phyloP scores from a whole-genome alignment of 2,888 invertebrate genomes.

The Eupithecia dodoneata region DNA sequence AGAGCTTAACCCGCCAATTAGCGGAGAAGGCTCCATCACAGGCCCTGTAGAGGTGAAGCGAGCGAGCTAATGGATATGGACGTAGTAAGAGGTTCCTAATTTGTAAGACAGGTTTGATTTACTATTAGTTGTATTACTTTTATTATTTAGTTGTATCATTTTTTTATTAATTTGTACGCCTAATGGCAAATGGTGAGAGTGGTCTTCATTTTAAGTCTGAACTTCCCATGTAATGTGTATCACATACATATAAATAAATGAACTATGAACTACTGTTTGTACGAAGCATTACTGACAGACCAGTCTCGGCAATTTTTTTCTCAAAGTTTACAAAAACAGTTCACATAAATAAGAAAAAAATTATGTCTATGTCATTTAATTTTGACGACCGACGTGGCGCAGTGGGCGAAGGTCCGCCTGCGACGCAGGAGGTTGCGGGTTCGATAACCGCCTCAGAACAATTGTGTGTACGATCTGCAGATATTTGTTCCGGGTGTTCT shows the following conservation, averaged over 20 bases:
- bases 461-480: too few species aligned
- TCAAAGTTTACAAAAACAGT: not conserved
- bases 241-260: too few species aligned
- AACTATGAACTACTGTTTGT: not conserved
- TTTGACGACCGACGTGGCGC: too few species aligned
- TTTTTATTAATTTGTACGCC: too few species aligned
- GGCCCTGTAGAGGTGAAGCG: not conserved
- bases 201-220: too few species aligned
- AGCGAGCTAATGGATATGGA: not conserved
- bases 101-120: not conserved
- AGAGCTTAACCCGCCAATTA: conserved; percentile 3
- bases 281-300: not conserved
- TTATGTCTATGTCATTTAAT: too few species aligned
- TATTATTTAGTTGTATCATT: not conserved
- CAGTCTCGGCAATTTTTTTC: not conserved
- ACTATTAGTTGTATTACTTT: not conserved
- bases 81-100: not conserved
- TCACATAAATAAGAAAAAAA: not conserved
- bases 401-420: too few species aligned
- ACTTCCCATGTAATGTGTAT: too few species aligned
- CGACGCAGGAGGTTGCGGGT: too few species aligned
- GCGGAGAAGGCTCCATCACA: not conserved
- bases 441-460: too few species aligned
- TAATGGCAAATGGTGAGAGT: too few species aligned
- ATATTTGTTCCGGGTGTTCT: too few species aligned